Conservation (phyloP, 2,888 invertebrate species). For the Ichneumoninae sp. region DNA sequence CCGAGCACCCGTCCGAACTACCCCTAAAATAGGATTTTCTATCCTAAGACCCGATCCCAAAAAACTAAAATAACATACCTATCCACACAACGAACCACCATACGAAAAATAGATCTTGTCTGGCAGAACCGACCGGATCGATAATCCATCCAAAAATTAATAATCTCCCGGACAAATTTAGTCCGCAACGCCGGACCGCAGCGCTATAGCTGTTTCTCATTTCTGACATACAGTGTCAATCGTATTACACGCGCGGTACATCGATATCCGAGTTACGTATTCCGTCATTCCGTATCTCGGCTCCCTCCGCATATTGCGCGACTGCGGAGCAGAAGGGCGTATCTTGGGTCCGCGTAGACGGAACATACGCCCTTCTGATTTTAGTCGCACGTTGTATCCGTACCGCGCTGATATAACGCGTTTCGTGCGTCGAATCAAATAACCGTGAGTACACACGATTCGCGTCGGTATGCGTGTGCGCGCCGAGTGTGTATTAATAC, state of each 20-base stretch:
- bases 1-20: neutral
- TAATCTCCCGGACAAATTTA: neutral
- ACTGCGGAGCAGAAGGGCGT: neutral
- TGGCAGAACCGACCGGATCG: neutral
- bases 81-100: neutral
- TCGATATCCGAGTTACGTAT: conserved; percentile 39
- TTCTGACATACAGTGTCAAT: conserved; percentile 10
- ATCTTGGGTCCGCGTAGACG: neutral
- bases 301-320: neutral
- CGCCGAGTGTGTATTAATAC: neutral
- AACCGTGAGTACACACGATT: neutral
- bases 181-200: neutral
- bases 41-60: neutral
- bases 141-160: neutral
- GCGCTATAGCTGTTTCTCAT: conserved; percentile 22
- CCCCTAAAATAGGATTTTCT: neutral
- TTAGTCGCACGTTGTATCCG: too few relatives aligned
- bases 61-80: neutral
- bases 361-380: too few relatives aligned
- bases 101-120: neutral
- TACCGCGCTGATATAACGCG: neutral
- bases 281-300: conserved; percentile 12
- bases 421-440: neutral
- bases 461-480: too few relatives aligned
- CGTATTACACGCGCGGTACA: conserved; percentile 48